Evolutionary conservation across 2,113 vertebrate genomes (phyloP).

Genomic region (Notechis scutatus): DNA sequence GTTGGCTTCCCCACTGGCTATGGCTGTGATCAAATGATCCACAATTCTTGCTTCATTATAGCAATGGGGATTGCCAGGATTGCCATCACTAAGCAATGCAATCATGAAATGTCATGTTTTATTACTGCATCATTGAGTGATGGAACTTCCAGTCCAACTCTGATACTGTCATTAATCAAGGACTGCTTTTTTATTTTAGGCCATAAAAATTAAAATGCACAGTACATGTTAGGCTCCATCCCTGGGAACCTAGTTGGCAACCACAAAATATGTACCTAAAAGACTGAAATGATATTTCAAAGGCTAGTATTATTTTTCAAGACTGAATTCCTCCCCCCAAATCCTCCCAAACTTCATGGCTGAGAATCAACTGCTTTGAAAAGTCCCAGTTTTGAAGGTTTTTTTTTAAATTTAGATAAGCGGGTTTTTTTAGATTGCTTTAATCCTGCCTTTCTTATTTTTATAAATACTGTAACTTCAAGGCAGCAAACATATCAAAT

Average conservation of each 20-base stretch:
- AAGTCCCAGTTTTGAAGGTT: neutral
- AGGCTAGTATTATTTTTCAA: neutral
- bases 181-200: neutral
- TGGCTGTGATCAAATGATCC: neutral
- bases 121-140: neutral
- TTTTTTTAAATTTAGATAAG: neutral
- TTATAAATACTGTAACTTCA: too few species aligned
- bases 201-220: neutral
- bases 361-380: neutral
- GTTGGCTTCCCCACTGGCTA: neutral
- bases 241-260: neutral
- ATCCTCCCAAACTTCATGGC: neutral
- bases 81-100: neutral
- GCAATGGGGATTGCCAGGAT: neutral
- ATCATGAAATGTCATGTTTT: neutral
- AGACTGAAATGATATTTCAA: neutral
- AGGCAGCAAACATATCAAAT: too few species aligned
- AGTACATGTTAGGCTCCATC: neutral
- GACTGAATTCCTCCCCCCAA: neutral
- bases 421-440: too few species aligned
- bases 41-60: neutral
- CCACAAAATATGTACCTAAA: neutral
- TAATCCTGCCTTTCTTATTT: too few species aligned
- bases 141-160: neutral
- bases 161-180: neutral